phyloP scores from a whole-genome alignment of 2,113 vertebrate species.

The Nycticryphes semicollaris region DNA sequence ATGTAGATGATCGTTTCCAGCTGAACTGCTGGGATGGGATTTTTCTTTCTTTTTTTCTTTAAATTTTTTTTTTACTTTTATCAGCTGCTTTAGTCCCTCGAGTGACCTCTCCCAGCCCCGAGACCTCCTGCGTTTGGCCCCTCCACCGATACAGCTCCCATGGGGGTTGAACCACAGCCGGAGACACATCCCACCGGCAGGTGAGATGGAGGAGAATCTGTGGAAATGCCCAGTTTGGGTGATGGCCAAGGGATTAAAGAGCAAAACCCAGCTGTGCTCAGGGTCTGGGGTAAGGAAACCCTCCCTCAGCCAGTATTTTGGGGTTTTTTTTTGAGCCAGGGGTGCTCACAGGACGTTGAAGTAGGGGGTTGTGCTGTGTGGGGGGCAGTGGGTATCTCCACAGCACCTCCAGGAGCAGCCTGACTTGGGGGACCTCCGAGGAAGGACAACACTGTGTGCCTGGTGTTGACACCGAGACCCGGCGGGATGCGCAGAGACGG shows the following conservation, averaged over 20 bases:
- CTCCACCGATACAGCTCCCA: accelerated
- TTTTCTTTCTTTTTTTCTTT: not conserved
- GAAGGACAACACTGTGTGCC: not conserved
- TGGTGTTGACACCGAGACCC: accelerated
- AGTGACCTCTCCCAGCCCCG: not conserved
- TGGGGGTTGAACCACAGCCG: not conserved
- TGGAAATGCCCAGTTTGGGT: not conserved
- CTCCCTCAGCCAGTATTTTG: not conserved
- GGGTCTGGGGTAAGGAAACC: not conserved
- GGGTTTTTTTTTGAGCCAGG: accelerated
- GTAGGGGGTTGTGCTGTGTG: accelerated
- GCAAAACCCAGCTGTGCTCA: not conserved
- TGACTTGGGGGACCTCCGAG: accelerated
- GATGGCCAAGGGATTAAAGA: not conserved
- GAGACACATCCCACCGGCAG: accelerated
- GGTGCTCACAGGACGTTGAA: not conserved
- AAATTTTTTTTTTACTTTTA: not conserved
- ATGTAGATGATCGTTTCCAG: not conserved
- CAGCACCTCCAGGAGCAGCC: not conserved
- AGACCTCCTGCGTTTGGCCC: not conserved
- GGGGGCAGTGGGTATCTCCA: too few species aligned
- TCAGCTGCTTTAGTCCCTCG: not conserved
- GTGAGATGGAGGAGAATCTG: not conserved
- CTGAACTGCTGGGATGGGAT: not conserved
- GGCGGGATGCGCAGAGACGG: accelerated